A percentile compares a stretch with the other conserved stretches of the same genome.
Conservation (phyloP, 2,888 invertebrate species). For the Oxystoma pomonae region DNA sequence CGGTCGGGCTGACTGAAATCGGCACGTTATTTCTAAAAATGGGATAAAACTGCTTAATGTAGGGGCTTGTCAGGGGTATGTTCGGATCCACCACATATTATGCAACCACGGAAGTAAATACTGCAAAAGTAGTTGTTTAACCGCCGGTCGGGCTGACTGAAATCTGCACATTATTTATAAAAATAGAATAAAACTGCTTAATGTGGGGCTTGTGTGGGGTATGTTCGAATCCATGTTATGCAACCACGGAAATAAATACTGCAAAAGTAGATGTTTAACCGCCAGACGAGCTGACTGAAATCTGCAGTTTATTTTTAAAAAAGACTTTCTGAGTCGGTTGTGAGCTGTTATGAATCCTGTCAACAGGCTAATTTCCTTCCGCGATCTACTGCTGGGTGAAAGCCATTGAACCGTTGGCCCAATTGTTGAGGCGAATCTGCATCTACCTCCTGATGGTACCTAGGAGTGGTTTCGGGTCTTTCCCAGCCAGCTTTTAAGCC, state of each 20-base stretch:
- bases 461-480: no score
- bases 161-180: slow-evolving; percentile 95
- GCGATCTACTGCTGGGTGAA: no score
- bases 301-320: slow-evolving; percentile 92
- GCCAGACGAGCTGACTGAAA: slow-evolving; percentile 94
- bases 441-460: no score
- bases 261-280: slow-evolving; percentile 84
- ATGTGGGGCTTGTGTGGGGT: slow-evolving; percentile 84
- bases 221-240: slow-evolving; percentile 97
- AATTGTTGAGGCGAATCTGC: no score
- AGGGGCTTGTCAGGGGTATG: slow-evolving; percentile 83
- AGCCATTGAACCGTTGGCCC: no score
- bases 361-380: no score
- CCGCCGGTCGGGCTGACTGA: slow-evolving; percentile 91
- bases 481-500: no score
- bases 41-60: slow-evolving; percentile 69
- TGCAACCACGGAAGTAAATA: slow-evolving; percentile 96
- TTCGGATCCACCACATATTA: slow-evolving; percentile 97
- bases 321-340: no score
- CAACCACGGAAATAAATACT: slow-evolving; percentile 94
- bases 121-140: slow-evolving; percentile 84
- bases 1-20: slow-evolving; percentile 93
- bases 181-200: slow-evolving; percentile 64
- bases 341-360: no score
- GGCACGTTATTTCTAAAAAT: slow-evolving; percentile 90